phyloP scores from a whole-genome alignment of 1,140 invertebrate species.

The Drosophila baimaii region DNA sequence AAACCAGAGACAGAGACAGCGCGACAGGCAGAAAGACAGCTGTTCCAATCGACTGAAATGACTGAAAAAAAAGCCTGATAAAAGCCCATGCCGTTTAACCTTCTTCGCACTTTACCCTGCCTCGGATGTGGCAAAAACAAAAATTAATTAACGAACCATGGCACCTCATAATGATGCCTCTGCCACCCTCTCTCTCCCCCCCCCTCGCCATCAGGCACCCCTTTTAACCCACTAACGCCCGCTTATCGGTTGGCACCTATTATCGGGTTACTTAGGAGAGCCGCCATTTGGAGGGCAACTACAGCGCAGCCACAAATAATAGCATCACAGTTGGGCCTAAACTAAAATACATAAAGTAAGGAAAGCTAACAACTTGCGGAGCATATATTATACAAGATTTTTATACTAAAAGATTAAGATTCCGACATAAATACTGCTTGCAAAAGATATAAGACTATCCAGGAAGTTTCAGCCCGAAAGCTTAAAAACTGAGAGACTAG shows the following conservation, averaged over 20 bases:
- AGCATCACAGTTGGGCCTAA: not conserved
- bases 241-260: slow-evolving; percentile 51
- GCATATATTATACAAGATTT: no score
- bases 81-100: slow-evolving; percentile 33
- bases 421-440: no score
- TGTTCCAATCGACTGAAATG: not conserved
- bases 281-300: slow-evolving; percentile 33
- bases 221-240: slow-evolving; percentile 11
- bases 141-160: slow-evolving; percentile 38
- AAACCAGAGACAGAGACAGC: not conserved
- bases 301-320: not conserved
- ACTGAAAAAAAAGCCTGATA: slow-evolving; percentile 6
- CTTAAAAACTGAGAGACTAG: no score
- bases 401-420: no score
- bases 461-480: no score
- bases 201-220: not conserved
- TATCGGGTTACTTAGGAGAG: slow-evolving; percentile 28
- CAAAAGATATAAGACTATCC: no score
- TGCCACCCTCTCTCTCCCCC: no score
- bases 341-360: no score
- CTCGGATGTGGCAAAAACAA: slow-evolving; percentile 8
- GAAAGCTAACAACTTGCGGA: no score
- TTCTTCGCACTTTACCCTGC: slow-evolving; percentile 23
- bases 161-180: slow-evolving; percentile 26
- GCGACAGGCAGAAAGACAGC: not conserved